A percentile compares a stretch with the other conserved stretches of the same genome.
Conservation (phyloP, 2,888 invertebrate genomes). For the Parnassius smintheus region DNA sequence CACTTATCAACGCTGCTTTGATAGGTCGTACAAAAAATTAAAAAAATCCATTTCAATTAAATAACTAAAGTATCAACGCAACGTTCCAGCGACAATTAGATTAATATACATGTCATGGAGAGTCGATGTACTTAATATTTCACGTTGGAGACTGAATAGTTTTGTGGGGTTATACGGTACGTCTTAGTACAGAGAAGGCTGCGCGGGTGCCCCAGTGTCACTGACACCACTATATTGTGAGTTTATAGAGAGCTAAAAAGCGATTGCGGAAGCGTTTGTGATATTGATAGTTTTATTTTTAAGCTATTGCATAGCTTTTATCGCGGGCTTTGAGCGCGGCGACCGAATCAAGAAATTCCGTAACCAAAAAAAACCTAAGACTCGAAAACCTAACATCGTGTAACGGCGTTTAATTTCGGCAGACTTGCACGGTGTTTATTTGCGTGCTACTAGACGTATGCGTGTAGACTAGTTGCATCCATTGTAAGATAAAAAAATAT, state of each 20-base stretch:
- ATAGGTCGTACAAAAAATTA: background rate
- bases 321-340: no score
- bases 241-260: slow-evolving; percentile 28
- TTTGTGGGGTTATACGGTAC: slow-evolving; percentile 47
- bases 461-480: no score
- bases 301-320: no score
- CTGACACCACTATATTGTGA: slow-evolving; percentile 49
- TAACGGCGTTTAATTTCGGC: no score
- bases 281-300: background rate
- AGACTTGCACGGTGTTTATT: no score
- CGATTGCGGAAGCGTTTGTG: slow-evolving; percentile 24
- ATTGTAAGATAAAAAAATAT: no score
- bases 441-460: no score
- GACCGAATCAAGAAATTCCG: no score
- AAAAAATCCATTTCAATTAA: background rate
- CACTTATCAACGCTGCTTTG: background rate
- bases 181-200: slow-evolving; percentile 49
- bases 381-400: no score
- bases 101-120: slow-evolving; percentile 23
- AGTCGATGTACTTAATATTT: slow-evolving; percentile 26
- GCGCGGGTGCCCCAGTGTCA: slow-evolving; percentile 65
- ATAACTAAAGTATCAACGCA: slow-evolving; percentile 23
- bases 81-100: slow-evolving; percentile 22
- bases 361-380: no score
- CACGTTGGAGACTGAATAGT: slow-evolving; percentile 35